Conservation (phyloP, 2,888 invertebrate genomes). For the Trichogramma evanescens region DNA sequence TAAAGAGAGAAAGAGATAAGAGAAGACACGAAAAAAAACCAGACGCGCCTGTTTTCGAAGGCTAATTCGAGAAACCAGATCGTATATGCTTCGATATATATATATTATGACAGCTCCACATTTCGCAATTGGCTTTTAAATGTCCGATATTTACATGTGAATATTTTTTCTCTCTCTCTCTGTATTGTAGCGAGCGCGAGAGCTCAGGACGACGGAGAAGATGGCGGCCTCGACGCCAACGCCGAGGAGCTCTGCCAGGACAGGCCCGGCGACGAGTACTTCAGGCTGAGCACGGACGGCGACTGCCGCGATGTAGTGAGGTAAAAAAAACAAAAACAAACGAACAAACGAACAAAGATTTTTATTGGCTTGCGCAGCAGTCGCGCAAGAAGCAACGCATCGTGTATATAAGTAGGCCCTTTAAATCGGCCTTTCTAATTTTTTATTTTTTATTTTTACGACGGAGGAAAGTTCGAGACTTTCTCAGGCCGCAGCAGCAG, state of each 20-base stretch:
- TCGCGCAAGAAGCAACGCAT: too few species aligned
- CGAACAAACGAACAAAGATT: too few species aligned
- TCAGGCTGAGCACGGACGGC: constrained; percentile 73
- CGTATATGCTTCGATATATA: not conserved
- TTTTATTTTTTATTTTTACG: too few species aligned
- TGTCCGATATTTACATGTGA: constrained; percentile 1
- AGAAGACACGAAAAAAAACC: too few species aligned
- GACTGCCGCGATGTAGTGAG: constrained; percentile 92
- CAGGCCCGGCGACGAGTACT: constrained; percentile 86
- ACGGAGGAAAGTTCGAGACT: too few species aligned
- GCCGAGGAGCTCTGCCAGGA: constrained; percentile 82
- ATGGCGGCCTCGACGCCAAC: constrained; percentile 54
- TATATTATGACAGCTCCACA: not conserved
- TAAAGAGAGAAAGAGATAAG: too few species aligned
- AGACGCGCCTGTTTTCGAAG: too few species aligned
- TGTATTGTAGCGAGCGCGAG: constrained; percentile 43
- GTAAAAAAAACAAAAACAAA: constrained; percentile 47
- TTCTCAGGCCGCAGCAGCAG: too few species aligned
- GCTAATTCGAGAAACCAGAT: not conserved
- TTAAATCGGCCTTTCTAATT: too few species aligned
- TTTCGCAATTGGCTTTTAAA: not conserved
- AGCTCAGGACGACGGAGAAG: constrained; percentile 65
- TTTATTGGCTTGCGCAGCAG: too few species aligned
- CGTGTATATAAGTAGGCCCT: too few species aligned
- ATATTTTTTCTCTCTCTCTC: constrained; percentile 2